Evolutionary conservation across 2,888 invertebrate species (phyloP), one percentile per base, ranked within the genome.

Genomic region (Lucinisca nassula): DNA sequence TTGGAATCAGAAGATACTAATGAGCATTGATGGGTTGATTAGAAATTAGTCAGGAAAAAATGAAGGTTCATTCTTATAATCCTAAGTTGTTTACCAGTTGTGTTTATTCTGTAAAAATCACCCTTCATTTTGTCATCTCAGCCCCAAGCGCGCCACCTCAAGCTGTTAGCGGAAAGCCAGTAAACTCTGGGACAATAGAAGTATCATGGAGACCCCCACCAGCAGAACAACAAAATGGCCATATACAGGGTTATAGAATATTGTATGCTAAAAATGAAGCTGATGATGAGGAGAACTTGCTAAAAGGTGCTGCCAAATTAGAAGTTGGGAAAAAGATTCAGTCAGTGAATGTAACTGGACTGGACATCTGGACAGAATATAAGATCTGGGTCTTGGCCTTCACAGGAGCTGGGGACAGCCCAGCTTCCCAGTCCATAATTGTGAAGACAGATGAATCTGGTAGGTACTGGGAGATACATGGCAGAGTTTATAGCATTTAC

Each of bases 391-490:
- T 99, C 95, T 97, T 98, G 94, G 99, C 99, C 92, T 99, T 99
- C 95, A 99, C 99, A 94, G 98, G 98, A 95, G 98, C 99, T 93
- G 99, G 99, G 96, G 99, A 99, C 97, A 99, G 99, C 55, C 90
- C 99, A 98, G 91, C 98, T 95, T 99, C 99, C 94, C 98, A 98
- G 97, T 98, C 98, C 91, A 98, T 99, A 97, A 97, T 98, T 95
- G 98, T 99, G 95, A 98, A 98, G 97, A 99, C 99, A 93, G 98
- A 98, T 96, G 99, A 99, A 98, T 99, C 99, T 98, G 99, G 99
- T 99, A 99, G 98, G 99, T 92, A 91, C 81, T 38, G 79, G 67
- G 67, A 35, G 21, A 27, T 35, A 67, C 21, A 35, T 67, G 21
- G 1, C 30, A 2, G 67, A 67, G 17, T 67, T 67, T 67, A 67